Percentiles rank a stretch among this genome's conserved stretches.
These are phyloP conservation scores for Caenorhabditis uteleia DNA, from an alignment of 2,888 invertebrate genomes.

Conservation along the genomic window DNA sequence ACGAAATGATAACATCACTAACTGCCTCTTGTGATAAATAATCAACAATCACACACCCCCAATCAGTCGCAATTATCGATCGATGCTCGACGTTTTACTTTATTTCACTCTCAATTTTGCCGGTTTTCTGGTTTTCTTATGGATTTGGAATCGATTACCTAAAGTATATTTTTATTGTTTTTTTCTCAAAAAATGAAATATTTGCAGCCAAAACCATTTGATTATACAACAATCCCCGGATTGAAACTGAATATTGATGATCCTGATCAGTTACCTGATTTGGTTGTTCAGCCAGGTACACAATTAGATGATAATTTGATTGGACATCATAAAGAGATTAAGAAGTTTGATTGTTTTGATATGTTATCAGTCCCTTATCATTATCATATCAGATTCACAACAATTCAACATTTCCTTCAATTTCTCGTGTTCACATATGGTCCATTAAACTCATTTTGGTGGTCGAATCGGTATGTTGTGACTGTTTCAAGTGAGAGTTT, in stretches of 20 bases:
- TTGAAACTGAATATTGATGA: constrained; percentile 24
- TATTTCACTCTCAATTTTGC: constrained; percentile 48
- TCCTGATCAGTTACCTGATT: constrained; percentile 25
- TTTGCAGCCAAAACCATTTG: constrained; percentile 55
- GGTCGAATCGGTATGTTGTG: constrained; percentile 23
- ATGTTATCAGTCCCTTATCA: neutral
- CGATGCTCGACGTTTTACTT: constrained; percentile 35
- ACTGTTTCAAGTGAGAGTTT: constrained; percentile 18
- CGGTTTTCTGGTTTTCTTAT: constrained; percentile 49
- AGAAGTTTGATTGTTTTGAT: constrained; percentile 4
- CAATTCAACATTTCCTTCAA: constrained; percentile 15
- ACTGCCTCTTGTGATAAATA: too few relatives aligned
- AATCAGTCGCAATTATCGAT: neutral
- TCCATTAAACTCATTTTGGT: constrained; percentile 31
- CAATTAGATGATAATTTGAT: constrained; percentile 2
- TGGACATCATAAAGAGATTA: constrained; percentile 17
- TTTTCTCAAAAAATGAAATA: constrained; percentile 1
- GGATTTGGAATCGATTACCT: constrained; percentile 47
- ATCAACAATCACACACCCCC: neutral
- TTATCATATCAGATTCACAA: constrained; percentile 3
- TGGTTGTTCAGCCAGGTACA: constrained; percentile 10
- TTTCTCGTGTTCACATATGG: constrained; percentile 23
- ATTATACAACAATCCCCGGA: constrained; percentile 61
- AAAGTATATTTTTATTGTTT: constrained; percentile 39
- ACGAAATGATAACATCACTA: too few relatives aligned